phyloP scores from a whole-genome alignment of 2,797 vertebrate genomes.

The Neopelma chrysocephalum region DNA sequence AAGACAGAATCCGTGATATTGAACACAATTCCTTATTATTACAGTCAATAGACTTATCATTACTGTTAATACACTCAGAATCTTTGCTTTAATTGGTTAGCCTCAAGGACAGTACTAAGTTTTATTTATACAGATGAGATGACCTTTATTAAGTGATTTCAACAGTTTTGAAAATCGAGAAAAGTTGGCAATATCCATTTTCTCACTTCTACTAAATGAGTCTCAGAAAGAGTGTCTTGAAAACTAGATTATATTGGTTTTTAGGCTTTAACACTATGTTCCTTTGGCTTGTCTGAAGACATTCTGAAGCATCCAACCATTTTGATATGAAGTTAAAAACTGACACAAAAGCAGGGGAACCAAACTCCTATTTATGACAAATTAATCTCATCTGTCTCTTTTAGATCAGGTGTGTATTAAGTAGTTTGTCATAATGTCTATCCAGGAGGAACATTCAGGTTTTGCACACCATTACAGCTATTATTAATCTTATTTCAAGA shows the following conservation, averaged over 20 bases:
- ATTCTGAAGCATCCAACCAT: not conserved
- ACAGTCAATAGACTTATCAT: not conserved
- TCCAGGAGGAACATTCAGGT: not conserved
- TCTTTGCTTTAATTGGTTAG: not conserved
- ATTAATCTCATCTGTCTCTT: not conserved
- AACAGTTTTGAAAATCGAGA: not conserved
- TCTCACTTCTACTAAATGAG: not conserved
- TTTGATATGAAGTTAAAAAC: not conserved
- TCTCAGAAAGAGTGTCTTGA: not conserved
- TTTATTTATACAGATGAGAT: not conserved
- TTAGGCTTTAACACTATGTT: not conserved
- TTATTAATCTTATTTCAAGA: not conserved
- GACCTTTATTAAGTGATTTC: not conserved
- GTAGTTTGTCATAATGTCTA: not conserved
- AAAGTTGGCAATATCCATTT: not conserved
- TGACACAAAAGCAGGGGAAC: not conserved
- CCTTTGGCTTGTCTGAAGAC: not conserved
- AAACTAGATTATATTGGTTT: not conserved
- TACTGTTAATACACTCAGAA: not conserved
- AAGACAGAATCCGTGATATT: rapidly evolving
- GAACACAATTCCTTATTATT: not conserved
- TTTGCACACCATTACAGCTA: not conserved
- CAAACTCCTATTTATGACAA: not conserved
- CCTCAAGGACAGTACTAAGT: not conserved
- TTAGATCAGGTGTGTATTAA: not conserved